Base-by-base conservation (phyloP, 2,113 vertebrate genomes). In the Nematolebias whitei region DNA sequence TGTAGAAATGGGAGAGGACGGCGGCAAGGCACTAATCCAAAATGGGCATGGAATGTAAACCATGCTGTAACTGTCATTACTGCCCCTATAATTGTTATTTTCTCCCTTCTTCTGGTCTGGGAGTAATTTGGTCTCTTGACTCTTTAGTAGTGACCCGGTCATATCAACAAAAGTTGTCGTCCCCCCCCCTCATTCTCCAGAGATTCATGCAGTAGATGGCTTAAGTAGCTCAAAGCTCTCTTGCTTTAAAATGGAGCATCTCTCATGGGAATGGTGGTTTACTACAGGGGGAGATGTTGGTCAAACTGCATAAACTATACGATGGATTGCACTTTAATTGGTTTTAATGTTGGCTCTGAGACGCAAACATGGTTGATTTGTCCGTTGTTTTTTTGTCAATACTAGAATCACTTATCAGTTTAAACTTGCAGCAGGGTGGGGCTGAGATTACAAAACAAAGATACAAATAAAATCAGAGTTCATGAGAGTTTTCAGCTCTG, bases 41-140 rank as follows among this genome's bases (percentile, higher is more conserved):
- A 24, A 66, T 63, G 74, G 68, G 73, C 60, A 40, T 70, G 79
- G 85, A 88, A 86, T 82, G 79, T 82, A 83, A 87, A 85, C 78
- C 0, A 51, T 75, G 59, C 70, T 69, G 19, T 58, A 81, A 73
- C 62, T 68, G 45, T 76, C 52, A 58, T 81, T 73, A 52, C 54
- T 43, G n/a, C 68, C 26, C 20, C 63, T 47, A 57, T 82, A 79
- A 83, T 82, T 81, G 68, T 71, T 24, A 66, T 86, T 84, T 85
- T 84, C 68, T 51, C 53, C 26, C 15, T 5, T 20, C 57, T 58
- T 57, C 64, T 51, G 63, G 29, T 19, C 76, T 76, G 79, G 75
- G 71, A 87, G 50, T 71, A 61, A 83, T 85, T 80, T 80, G 13
- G 18, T 52, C 67, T 59, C 55, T 61, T 68, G 69, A 65, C 44